phyloP scores from a whole-genome alignment of 1,140 invertebrate genomes.

The Drosophila saltans region DNA sequence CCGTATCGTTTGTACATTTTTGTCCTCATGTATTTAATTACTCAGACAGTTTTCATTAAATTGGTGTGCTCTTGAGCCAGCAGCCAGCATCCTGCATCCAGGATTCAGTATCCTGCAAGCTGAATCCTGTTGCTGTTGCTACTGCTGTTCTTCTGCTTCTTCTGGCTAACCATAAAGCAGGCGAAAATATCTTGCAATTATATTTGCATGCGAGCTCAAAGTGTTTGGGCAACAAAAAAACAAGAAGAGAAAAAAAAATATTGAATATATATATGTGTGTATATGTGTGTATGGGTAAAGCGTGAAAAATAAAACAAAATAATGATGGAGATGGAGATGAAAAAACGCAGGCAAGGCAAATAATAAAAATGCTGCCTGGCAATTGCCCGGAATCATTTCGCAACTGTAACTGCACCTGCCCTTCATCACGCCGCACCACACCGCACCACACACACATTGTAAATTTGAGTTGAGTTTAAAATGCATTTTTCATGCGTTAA shows the following conservation, averaged over 20 bases:
- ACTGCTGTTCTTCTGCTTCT: constrained; percentile 4
- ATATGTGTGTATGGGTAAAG: background rate
- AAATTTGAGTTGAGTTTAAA: constrained; percentile 62
- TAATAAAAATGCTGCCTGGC: constrained; percentile 43
- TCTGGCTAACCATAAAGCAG: constrained; percentile 60
- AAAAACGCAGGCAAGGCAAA: constrained; percentile 35
- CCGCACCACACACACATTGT: constrained; percentile 27
- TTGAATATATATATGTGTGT: background rate
- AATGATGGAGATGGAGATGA: constrained; percentile 21
- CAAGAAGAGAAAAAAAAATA: constrained; percentile 11
- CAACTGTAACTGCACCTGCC: constrained; percentile 28
- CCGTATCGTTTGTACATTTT: constrained; percentile 34
- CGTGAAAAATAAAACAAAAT: constrained; percentile 39
- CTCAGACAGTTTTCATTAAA: constrained; percentile 78
- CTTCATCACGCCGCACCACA: background rate
- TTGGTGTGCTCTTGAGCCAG: constrained; percentile 37
- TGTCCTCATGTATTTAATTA: constrained; percentile 80
- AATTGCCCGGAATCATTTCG: constrained; percentile 7
- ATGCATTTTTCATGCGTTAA: constrained; percentile 80
- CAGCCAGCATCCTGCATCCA: constrained; percentile 1
- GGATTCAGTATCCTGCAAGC: background rate
- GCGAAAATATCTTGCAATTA: constrained; percentile 76
- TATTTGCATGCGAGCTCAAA: constrained; percentile 74
- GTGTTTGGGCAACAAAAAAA: constrained; percentile 49
- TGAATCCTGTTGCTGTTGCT: background rate